Evolutionary conservation across 2,888 invertebrate species (phyloP).

Genomic region (Anarsia innoxiella): DNA sequence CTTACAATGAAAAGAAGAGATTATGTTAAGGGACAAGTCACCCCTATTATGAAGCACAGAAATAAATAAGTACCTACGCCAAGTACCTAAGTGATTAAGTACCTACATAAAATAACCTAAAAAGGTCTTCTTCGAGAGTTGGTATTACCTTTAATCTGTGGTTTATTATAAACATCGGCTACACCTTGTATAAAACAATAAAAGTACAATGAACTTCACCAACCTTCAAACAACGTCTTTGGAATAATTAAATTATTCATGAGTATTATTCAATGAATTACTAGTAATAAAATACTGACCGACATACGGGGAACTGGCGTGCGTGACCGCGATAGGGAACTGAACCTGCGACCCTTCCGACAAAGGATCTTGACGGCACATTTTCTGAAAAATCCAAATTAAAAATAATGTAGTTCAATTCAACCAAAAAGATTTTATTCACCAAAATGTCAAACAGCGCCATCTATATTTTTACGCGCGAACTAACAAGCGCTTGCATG

Average conservation of each 20-base stretch:
- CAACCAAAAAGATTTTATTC: not conserved
- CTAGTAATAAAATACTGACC: too few species aligned
- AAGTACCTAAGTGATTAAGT: too few species aligned
- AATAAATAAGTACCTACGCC: too few species aligned
- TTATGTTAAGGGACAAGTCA: too few species aligned
- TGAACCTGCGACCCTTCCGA: constrained; percentile 50
- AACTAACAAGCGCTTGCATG: not conserved
- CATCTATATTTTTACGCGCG: constrained; percentile 28
- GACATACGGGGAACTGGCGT: constrained; percentile 61
- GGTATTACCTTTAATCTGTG: too few species aligned
- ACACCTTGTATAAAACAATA: too few species aligned
- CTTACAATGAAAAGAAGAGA: too few species aligned
- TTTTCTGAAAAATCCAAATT: constrained; percentile 45
- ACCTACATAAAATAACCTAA: too few species aligned
- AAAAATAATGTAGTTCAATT: not conserved
- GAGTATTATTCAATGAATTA: constrained; percentile 16
- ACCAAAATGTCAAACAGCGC: constrained; percentile 21
- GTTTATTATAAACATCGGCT: too few species aligned
- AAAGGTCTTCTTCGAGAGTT: too few species aligned
- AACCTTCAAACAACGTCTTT: not conserved
- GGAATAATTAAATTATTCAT: not conserved
- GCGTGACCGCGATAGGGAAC: constrained; percentile 34
- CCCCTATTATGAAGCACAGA: too few species aligned
- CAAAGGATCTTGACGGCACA: constrained; percentile 57
- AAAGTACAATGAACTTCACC: not conserved